Percentiles rank a stretch among this genome's conserved stretches.
phyloP scores from a whole-genome alignment of 2,113 vertebrate genomes.

The Willisornis vidua region DNA sequence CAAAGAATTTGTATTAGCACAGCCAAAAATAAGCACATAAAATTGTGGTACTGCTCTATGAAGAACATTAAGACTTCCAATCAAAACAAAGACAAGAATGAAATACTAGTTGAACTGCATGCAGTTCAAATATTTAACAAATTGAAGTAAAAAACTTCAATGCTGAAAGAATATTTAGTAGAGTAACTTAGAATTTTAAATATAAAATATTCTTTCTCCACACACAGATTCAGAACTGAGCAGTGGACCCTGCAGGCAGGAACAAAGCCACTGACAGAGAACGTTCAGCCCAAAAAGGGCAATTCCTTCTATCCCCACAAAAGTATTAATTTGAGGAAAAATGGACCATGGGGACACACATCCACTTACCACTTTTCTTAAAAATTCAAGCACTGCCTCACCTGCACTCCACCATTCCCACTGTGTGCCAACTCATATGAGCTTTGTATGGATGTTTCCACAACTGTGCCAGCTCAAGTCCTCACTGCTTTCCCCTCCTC shows the following conservation, averaged over 20 bases:
- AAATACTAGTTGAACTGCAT: neutral
- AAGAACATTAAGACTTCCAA: neutral
- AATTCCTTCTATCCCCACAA: neutral
- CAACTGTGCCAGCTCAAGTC: neutral
- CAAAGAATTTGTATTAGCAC: neutral
- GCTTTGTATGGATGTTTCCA: neutral
- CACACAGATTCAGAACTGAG: neutral
- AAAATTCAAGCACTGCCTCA: neutral
- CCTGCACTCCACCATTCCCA: neutral
- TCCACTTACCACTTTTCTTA: neutral
- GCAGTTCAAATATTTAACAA: neutral
- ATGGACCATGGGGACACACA: fast-evolving
- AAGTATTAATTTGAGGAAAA: neutral
- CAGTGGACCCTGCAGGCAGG: neutral
- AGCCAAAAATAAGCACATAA: neutral
- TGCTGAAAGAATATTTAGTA: neutral
- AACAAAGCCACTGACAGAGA: neutral
- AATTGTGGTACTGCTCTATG: neutral
- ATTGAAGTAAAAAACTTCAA: neutral
- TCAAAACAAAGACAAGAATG: neutral
- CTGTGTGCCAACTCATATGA: neutral
- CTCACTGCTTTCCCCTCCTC: neutral
- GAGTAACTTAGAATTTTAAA: neutral
- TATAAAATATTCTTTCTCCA: neutral
- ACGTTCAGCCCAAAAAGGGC: neutral